A percentile compares a stretch with the other conserved stretches of the same genome.
Evolutionary conservation across 2,113 vertebrate genomes (phyloP).

Genomic region (Chaenocephalus aceratus): DNA sequence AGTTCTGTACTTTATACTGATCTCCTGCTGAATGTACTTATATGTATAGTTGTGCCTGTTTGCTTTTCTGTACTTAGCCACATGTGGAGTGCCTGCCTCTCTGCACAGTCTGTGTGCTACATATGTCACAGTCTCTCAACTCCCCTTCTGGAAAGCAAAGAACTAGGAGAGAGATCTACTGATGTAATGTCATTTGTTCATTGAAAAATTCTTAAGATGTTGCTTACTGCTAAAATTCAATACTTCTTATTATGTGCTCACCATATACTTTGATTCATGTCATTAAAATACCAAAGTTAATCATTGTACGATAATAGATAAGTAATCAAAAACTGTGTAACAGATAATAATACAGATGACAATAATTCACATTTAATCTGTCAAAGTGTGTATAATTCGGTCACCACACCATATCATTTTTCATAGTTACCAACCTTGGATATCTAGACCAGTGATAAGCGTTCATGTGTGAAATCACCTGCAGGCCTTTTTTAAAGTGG

Average conservation of each 20-base stretch:
- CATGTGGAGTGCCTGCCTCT: no score
- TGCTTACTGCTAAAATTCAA: no score
- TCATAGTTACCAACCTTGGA: not conserved
- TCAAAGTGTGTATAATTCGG: not conserved
- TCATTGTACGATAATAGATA: not conserved
- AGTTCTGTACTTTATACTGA: not conserved
- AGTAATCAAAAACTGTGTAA: constrained; percentile 1
- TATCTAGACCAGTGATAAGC: not conserved
- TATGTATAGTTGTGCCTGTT: not conserved
- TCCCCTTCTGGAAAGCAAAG: no score
- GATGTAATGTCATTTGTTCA: no score
- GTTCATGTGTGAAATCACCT: not conserved
- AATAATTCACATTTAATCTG: not conserved
- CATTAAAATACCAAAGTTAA: no score
- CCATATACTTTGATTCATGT: no score
- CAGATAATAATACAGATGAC: not conserved
- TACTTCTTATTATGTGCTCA: no score
- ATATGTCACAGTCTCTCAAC: no score
- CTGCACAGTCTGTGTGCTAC: no score
- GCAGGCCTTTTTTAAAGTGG: no score
- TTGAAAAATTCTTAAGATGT: no score
- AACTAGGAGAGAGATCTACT: no score
- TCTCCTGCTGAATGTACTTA: not conserved
- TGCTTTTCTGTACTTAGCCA: not conserved
- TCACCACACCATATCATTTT: not conserved